These are phyloP conservation scores for Cotesia vestalis DNA, from an alignment of 1,140 invertebrate genomes.

Conservation along the genomic window DNA sequence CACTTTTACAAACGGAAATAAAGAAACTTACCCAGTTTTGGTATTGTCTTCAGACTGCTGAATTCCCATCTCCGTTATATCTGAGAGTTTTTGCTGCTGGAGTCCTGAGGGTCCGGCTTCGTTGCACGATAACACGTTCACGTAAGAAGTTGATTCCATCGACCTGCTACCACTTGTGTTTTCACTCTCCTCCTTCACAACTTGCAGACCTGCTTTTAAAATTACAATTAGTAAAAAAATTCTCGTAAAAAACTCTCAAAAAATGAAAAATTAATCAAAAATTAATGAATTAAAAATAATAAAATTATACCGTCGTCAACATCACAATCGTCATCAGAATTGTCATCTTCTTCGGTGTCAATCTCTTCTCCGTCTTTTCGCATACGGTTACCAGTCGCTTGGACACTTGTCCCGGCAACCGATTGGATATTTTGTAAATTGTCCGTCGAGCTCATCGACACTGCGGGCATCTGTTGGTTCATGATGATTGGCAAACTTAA, in stretches of 20 bases:
- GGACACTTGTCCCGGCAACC: conserved; percentile 58
- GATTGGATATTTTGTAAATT: conserved; percentile 57
- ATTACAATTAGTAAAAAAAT: background rate
- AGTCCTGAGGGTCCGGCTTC: conserved; percentile 70
- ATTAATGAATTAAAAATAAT: background rate
- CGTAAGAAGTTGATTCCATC: conserved; percentile 63
- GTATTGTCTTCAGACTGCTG: conserved; percentile 58
- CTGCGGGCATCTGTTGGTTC: conserved; percentile 60
- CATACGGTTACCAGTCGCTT: conserved; percentile 46
- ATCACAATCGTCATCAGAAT: conserved; percentile 63
- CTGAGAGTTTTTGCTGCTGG: conserved; percentile 60
- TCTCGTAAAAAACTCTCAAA: background rate
- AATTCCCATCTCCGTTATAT: conserved; percentile 58
- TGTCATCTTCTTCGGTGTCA: conserved; percentile 58
- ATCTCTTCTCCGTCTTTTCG: conserved; percentile 52
- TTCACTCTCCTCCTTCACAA: conserved; percentile 60
- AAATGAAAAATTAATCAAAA: background rate
- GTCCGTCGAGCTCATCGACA: conserved; percentile 60
- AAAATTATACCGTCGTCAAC: conserved; percentile 55
- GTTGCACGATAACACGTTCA: conserved; percentile 64
- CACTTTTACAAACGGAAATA: conserved; percentile 40
- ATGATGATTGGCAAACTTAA: conserved; percentile 60
- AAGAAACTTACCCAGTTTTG: conserved; percentile 70
- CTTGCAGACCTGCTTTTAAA: conserved; percentile 52
- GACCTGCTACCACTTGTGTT: conserved; percentile 54